phyloP scores from a whole-genome alignment of 1,140 invertebrate species.

The Geopemphigus sp. region DNA sequence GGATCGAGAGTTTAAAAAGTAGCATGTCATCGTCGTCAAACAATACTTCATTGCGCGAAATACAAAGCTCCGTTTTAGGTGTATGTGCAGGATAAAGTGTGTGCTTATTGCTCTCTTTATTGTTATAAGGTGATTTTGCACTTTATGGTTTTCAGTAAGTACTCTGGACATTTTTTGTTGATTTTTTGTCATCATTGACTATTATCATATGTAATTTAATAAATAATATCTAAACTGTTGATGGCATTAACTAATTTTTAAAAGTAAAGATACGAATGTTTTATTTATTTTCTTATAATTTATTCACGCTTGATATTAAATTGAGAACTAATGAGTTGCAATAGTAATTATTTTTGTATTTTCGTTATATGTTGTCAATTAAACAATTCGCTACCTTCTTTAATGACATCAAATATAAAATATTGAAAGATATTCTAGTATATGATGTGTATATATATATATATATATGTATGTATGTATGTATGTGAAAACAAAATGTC shows the following conservation, averaged over 20 bases:
- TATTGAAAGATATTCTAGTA: no score
- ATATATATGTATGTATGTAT: no score
- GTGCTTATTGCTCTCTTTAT: constrained; percentile 6
- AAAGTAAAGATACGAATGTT: no score
- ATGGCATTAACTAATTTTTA: no score
- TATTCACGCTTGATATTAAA: not conserved
- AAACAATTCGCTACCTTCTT: no score
- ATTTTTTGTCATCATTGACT: not conserved
- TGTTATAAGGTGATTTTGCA: constrained; percentile 9
- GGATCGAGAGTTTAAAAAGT: constrained; percentile 26
- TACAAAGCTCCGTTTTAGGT: constrained; percentile 27
- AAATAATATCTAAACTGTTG: not conserved
- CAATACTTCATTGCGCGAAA: constrained; percentile 32
- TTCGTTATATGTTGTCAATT: not conserved
- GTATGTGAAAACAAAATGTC: not conserved
- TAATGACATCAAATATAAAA: no score
- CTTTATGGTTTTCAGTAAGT: not conserved
- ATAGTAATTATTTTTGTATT: not conserved
- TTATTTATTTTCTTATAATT: not conserved
- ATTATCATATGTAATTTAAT: not conserved
- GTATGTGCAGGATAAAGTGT: not conserved
- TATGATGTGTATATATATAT: no score
- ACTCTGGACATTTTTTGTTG: not conserved
- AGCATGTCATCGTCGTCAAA: constrained; percentile 35
- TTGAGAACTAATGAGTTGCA: not conserved